phyloP scores from a whole-genome alignment of 2,888 invertebrate genomes.

The Nezara viridula region DNA sequence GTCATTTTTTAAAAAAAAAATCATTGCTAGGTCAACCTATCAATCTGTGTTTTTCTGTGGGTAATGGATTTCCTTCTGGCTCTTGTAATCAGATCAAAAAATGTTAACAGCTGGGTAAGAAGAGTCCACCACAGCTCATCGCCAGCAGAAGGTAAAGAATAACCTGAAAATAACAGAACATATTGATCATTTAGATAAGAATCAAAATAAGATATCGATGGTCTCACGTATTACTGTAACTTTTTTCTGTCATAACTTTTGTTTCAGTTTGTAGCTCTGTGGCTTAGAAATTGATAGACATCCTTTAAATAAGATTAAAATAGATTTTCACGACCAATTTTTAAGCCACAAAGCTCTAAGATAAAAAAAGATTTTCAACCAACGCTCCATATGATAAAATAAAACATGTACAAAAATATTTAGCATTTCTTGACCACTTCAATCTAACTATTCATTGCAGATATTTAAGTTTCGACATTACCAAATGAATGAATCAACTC shows the following conservation, averaged over 20 bases:
- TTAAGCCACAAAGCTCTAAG: no score
- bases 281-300: no score
- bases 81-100: neutral
- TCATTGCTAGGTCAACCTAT: neutral
- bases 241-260: no score
- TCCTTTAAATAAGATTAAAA: no score
- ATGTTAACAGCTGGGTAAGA: constrained; percentile 78
- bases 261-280: no score
- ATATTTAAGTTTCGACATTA: neutral
- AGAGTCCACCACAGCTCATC: constrained; percentile 88
- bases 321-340: no score
- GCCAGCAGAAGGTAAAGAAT: constrained; percentile 88
- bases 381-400: no score
- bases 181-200: neutral
- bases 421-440: neutral
- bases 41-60: neutral
- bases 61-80: neutral
- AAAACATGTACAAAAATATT: neutral
- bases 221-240: no score
- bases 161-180: constrained; percentile 70
- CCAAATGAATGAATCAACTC: neutral
- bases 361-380: no score
- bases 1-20: neutral
- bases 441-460: neutral
- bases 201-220: neutral